These are phyloP conservation scores for Carassius gibelio DNA, from an alignment of 2,113 vertebrate genomes.

Conservation along the genomic window DNA sequence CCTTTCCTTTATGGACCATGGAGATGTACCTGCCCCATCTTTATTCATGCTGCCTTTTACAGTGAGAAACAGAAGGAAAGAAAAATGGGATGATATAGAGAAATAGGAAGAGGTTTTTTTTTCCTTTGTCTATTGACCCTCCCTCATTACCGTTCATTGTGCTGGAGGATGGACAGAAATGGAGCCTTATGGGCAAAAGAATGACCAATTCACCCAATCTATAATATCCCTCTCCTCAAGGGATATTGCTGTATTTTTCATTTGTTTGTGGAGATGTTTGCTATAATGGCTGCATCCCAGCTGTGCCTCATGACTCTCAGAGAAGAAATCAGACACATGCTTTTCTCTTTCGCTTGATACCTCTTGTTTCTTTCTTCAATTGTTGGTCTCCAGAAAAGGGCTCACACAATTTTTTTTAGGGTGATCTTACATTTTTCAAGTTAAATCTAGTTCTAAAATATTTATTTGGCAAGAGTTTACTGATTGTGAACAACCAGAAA, in stretches of 20 bases:
- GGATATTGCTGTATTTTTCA: constrained; percentile 30
- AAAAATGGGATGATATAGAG: constrained; percentile 14
- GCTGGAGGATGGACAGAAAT: constrained; percentile 63
- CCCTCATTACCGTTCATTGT: constrained; percentile 65
- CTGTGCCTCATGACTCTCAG: not conserved
- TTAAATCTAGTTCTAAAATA: not conserved
- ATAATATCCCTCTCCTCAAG: constrained; percentile 62
- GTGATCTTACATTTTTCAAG: not conserved
- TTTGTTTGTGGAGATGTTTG: not conserved
- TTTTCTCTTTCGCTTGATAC: not conserved
- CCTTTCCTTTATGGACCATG: not conserved
- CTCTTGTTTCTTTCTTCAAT: not conserved
- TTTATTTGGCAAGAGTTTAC: not conserved
- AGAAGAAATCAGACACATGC: not conserved
- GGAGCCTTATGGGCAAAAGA: constrained; percentile 60
- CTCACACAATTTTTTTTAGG: not conserved
- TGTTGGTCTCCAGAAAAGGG: not conserved
- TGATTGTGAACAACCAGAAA: not conserved
- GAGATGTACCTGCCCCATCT: constrained; percentile 59
- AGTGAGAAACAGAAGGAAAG: constrained; percentile 35
- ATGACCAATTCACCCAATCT: constrained; percentile 63
- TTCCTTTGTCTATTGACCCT: constrained; percentile 46
- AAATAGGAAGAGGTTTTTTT: not conserved
- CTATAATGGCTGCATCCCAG: not conserved
- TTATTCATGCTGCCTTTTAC: constrained; percentile 62